Evolutionary conservation across 2,888 invertebrate genomes (phyloP), one percentile per base, ranked within the genome.

Genomic region (Penaeus monodon): DNA sequence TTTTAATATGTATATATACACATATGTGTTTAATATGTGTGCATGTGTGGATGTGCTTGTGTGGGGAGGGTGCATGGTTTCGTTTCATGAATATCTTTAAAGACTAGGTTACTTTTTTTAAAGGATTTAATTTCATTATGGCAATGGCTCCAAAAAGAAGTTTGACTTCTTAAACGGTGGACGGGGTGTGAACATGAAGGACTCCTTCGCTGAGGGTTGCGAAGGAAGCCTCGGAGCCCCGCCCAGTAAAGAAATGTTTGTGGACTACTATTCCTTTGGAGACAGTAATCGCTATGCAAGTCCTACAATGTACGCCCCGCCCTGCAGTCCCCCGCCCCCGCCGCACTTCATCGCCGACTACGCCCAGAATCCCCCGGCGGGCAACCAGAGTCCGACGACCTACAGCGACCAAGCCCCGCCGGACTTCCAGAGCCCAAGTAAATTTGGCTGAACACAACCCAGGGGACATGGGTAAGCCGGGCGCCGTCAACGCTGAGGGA

Each of bases 111-210:
- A 20, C 4, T 57, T 57, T 3, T 57, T 57, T 57, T 57, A n/a
- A 17, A 57, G 57, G 57, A 57, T 1, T 14, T 44, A 2, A 17
- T 3, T 57, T 57, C 27, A 82, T 29, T 17, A 86, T 86, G 86
- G 81, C 86, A 12, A 86, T 86, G 86, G 86, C 74, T 64, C 86
- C 86, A 68, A 82, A 82, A 88, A 88, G 80, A 88, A 88, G 49
- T 44, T 88, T 29, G 88, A 88, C 57, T 88, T 84, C 38, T 88
- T 88, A 81, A 88, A 88, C 74, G 80, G 84, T 2, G 88, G 88
- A 22, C 64, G 88, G 22, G 84, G 84, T 2, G 22, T 88, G 24
- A 80, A 84, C 65, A 70, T 80, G 64, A 68, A 38, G 7, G 81
- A 81, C 29, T 49, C 27, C 8, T 49, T 38, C 63, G 38, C 64